Evolutionary conservation across 2,888 invertebrate genomes (phyloP).

Genomic region (Caenorhabditis sp.): DNA sequence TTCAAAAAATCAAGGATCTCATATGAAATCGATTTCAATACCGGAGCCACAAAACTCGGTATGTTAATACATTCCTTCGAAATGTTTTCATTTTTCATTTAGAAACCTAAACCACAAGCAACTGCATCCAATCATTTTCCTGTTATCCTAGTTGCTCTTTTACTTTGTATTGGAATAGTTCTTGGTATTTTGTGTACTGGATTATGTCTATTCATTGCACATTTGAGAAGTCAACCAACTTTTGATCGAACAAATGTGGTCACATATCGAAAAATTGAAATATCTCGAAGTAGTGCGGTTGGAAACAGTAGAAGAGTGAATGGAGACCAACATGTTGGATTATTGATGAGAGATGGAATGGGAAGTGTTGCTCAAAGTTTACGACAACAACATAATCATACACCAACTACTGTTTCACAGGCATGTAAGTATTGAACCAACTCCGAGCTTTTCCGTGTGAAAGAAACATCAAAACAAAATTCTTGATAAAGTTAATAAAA

Average conservation of each 20-base stretch:
- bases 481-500: too few species aligned
- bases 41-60: too few species aligned
- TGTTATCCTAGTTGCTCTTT: constrained; percentile 20
- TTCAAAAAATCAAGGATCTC: neutral
- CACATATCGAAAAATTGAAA: constrained; percentile 21
- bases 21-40: neutral
- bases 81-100: neutral
- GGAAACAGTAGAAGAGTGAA: neutral
- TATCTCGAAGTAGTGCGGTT: neutral
- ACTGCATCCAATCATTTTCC: constrained; percentile 16
- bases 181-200: constrained; percentile 29
- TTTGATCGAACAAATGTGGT: constrained; percentile 22
- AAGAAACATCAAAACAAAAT: too few species aligned
- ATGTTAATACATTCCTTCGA: neutral
- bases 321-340: constrained; percentile 10
- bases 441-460: too few species aligned
- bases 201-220: constrained; percentile 17
- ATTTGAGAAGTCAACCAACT: constrained; percentile 20
- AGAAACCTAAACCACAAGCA: neutral
- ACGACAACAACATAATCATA: neutral
- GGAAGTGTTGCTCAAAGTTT: neutral
- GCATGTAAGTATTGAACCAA: neutral
- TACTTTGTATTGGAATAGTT: constrained; percentile 34
- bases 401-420: neutral
- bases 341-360: neutral